These are phyloP conservation scores for Pluvialis apricaria DNA, from an alignment of 2,113 vertebrate species.

Conservation along the genomic window DNA sequence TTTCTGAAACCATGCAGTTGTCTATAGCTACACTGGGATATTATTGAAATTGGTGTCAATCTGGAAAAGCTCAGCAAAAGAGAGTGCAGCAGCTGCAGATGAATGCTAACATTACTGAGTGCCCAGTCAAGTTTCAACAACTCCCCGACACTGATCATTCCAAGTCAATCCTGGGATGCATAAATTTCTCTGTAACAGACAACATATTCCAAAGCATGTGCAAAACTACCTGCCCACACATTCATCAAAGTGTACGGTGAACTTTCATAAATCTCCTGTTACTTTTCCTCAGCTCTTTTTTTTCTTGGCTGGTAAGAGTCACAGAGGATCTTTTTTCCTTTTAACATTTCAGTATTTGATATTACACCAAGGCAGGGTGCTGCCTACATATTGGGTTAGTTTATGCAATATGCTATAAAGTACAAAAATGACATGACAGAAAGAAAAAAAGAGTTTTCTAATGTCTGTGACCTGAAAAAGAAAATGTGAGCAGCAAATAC, in stretches of 20 bases:
- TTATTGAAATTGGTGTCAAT: not conserved
- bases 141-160: not conserved
- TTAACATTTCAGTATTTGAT: conserved; percentile 26
- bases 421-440: not conserved
- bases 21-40: not conserved
- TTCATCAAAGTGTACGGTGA: not conserved
- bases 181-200: not conserved
- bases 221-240: conserved; percentile 22
- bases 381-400: conserved; percentile 15
- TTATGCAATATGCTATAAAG: conserved; percentile 1
- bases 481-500: not conserved
- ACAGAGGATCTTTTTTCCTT: not conserved
- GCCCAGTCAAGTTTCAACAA: not conserved
- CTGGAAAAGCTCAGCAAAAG: not conserved
- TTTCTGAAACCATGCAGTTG: not conserved
- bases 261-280: conserved; percentile 16
- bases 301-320: not conserved
- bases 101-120: not conserved
- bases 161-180: not conserved
- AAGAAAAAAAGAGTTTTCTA: not conserved
- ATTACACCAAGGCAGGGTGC: conserved; percentile 6
- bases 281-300: not conserved
- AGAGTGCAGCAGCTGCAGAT: not conserved
- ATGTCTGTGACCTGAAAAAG: conserved; percentile 26
- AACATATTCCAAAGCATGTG: not conserved